Evolutionary conservation across 2,113 vertebrate genomes (phyloP).

Genomic region (Embiotoca jacksoni): DNA sequence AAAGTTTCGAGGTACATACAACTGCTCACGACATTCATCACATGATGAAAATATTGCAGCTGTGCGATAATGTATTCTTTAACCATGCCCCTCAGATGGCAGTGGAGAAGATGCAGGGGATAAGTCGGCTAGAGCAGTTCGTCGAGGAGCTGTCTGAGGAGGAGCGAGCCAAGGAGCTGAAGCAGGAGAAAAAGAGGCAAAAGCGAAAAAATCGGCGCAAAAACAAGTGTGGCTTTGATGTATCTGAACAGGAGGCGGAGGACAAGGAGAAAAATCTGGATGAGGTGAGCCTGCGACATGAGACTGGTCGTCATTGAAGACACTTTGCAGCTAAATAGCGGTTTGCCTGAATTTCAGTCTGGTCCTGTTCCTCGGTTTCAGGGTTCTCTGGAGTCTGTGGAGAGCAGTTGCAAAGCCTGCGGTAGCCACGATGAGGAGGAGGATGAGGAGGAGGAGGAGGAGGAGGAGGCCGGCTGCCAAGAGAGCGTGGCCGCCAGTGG

Average conservation of each 20-base stretch:
- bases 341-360: not conserved
- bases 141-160: conserved; percentile 97
- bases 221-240: conserved; percentile 94
- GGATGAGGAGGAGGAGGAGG: conserved; percentile 74
- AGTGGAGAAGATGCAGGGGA: conserved; percentile 97
- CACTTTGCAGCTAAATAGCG: not conserved
- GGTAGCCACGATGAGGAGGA: conserved; percentile 77
- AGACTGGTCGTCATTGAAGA: not conserved
- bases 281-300: conserved; percentile 82
- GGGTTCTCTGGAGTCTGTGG: conserved; percentile 87
- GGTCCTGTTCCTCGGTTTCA: conserved; percentile 58
- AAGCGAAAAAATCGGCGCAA: conserved; percentile 96
- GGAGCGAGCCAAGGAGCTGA: conserved; percentile 94
- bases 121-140: conserved; percentile 96
- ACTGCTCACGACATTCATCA: not conserved
- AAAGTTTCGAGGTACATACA: conserved; percentile 92
- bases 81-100: conserved; percentile 86
- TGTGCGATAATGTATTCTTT: not conserved
- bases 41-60: not conserved
- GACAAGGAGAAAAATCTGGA: conserved; percentile 87
- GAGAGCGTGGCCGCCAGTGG: conserved; percentile 88
- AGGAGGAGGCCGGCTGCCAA: conserved; percentile 80
- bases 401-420: conserved; percentile 90
- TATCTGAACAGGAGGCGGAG: conserved; percentile 86
- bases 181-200: conserved; percentile 98